Evolutionary conservation across 2,888 invertebrate genomes (phyloP).

Genomic region (Lasioglossum calceatum): DNA sequence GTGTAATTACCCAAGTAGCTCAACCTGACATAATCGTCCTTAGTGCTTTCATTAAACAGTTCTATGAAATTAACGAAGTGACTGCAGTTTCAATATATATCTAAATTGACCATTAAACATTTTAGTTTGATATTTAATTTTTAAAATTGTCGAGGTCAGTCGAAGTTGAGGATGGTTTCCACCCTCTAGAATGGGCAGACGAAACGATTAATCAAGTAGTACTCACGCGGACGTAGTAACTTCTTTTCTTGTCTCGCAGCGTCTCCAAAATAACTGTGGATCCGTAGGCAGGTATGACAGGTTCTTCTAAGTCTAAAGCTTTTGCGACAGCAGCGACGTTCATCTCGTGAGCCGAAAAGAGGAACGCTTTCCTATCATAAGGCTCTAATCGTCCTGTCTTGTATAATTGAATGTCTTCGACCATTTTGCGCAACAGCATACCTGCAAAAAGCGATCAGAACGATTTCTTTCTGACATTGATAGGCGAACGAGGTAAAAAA

Average conservation of each 20-base stretch:
- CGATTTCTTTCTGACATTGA: not conserved
- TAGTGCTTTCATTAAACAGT: not conserved
- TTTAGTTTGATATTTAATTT: no score
- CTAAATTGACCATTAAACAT: no score
- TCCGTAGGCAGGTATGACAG: slow-evolving; percentile 77
- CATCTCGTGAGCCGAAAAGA: slow-evolving; percentile 78
- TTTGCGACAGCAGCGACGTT: slow-evolving; percentile 77
- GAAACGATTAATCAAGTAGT: not conserved
- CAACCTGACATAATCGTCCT: not conserved
- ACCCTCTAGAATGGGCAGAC: not conserved
- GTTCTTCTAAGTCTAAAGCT: slow-evolving; percentile 76
- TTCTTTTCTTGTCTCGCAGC: slow-evolving; percentile 72
- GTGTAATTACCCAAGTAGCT: not conserved
- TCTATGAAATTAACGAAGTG: not conserved
- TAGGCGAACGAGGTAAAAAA: not conserved
- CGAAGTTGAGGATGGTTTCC: no score
- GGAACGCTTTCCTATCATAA: slow-evolving; percentile 75
- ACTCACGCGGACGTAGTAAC: slow-evolving; percentile 76
- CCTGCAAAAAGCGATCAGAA: slow-evolving; percentile 63
- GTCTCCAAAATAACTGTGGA: slow-evolving; percentile 80
- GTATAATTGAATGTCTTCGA: slow-evolving; percentile 74
- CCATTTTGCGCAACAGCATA: slow-evolving; percentile 75
- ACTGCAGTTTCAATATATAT: no score
- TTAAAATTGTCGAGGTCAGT: no score
- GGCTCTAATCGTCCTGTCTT: slow-evolving; percentile 67